phyloP scores from a whole-genome alignment of 2,888 invertebrate genomes.

The Caenorhabditis uteleia region DNA sequence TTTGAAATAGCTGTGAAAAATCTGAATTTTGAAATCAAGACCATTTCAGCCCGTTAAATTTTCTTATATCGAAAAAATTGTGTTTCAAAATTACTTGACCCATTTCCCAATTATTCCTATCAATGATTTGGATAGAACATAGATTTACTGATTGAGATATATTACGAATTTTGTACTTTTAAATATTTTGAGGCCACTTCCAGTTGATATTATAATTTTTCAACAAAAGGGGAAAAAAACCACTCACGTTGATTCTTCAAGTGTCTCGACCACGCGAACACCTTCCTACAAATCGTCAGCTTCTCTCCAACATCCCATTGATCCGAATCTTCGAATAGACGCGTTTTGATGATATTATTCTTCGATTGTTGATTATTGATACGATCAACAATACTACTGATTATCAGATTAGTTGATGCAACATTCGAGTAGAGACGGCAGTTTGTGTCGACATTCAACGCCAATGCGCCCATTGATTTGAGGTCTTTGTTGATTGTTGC shows the following conservation, averaged over 20 bases:
- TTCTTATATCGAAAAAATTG: too few species aligned
- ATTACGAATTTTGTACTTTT: neutral
- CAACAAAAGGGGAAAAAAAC: too few species aligned
- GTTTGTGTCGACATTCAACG: slow-evolving; percentile 15
- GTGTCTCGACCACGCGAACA: slow-evolving; percentile 31
- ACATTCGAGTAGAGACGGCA: slow-evolving; percentile 30
- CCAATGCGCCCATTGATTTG: slow-evolving; percentile 18
- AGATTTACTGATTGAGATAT: too few species aligned
- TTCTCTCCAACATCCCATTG: slow-evolving; percentile 24
- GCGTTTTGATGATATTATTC: slow-evolving; percentile 8
- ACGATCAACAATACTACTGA: slow-evolving; percentile 22
- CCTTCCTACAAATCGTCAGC: slow-evolving; percentile 19
- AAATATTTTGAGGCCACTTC: neutral
- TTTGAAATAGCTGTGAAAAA: too few species aligned
- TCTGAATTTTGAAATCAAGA: too few species aligned
- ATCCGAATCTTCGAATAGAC: slow-evolving; percentile 19
- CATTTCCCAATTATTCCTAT: too few species aligned
- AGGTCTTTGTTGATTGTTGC: slow-evolving; percentile 18
- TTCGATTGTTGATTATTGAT: slow-evolving; percentile 16
- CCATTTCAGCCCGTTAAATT: too few species aligned
- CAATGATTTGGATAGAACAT: too few species aligned
- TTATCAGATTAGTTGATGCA: slow-evolving; percentile 16
- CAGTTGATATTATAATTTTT: neutral
- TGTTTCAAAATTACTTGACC: too few species aligned
- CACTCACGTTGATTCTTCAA: slow-evolving; percentile 23